Evolutionary conservation across 2,888 invertebrate genomes (phyloP), one percentile per base, ranked within the genome.

Genomic region (Stenoptilia bipunctidactyla): DNA sequence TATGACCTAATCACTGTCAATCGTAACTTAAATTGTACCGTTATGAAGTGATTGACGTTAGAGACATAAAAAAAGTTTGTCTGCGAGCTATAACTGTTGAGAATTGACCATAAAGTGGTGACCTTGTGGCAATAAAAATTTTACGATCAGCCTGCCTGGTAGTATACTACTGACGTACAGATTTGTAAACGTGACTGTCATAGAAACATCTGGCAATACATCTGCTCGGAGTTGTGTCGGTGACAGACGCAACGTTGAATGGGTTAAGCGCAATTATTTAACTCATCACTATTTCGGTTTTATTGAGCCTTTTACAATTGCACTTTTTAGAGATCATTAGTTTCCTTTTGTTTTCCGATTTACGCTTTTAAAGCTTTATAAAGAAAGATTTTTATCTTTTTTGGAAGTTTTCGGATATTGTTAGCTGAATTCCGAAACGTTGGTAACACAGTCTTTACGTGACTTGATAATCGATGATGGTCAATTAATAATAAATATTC

Each of bases 91-190:
- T 82, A 76, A 80, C 75, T 69, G 71, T 69, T 72, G 65, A 72
- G 82, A 72, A 85, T 80, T 80, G 83, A 82, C 83, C 84, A 83
- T 85, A 85, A 85, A 85, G 66, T 66, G 73, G 64, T 79, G 85
- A 85, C 85, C 85, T 85, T 85, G 85, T 53, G 73, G 83, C 70
- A 69, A 83, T 85, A 85, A 85, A 85, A 84, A 77, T 83, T 85
- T 85, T 84, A 85, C 84, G 80, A 83, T 73, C 68, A 61, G 66
- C 66, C 68, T 61, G 66, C 66, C 66, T 67, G 55, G 60, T 65
- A 55, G 57, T 59, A 53, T 67, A 67, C 65, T 73, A 73, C 70
- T 72, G 61, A 65, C 63, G 59, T 69, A 66, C 66, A 66, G 73
- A 71, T 69, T 70, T 58, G 58, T 60, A 60, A 53, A 79, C 80